A percentile compares a stretch with the other conserved stretches of the same genome.
Evolutionary conservation across 2,113 vertebrate species (phyloP).

Genomic region (Anhinga anhinga): DNA sequence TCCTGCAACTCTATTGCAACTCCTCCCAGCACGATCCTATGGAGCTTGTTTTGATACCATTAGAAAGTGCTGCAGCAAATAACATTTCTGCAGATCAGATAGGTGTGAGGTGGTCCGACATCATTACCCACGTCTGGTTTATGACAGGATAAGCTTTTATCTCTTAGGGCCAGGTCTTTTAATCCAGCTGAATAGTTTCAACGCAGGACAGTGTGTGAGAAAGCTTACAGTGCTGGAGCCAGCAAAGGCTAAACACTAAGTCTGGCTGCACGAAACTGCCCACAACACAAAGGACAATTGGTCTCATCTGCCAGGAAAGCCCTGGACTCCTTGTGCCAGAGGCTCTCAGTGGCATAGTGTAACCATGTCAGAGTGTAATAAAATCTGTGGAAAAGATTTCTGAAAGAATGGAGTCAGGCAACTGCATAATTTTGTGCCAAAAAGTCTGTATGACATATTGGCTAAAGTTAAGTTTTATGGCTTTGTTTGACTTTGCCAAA

Average conservation of each 20-base stretch:
- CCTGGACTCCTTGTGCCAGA: background rate
- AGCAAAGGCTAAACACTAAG: background rate
- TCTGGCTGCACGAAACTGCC: background rate
- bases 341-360: background rate
- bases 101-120: rapidly evolving
- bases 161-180: background rate
- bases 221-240: background rate
- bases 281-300: background rate
- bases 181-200: background rate
- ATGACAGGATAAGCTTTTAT: background rate
- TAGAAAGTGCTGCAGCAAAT: background rate
- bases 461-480: background rate
- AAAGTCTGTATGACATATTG: background rate
- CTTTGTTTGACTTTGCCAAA: background rate
- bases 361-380: background rate
- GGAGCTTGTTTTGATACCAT: background rate
- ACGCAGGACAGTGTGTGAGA: rapidly evolving
- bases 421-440: background rate
- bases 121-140: background rate
- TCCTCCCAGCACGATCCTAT: background rate
- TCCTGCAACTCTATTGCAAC: background rate
- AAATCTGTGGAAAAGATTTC: background rate
- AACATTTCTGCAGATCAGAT: background rate
- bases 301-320: background rate
- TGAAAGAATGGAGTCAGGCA: background rate